A percentile compares a stretch with the other conserved stretches of the same genome.
phyloP scores from a whole-genome alignment of 2,888 invertebrate species.

The Tineola bisselliella region DNA sequence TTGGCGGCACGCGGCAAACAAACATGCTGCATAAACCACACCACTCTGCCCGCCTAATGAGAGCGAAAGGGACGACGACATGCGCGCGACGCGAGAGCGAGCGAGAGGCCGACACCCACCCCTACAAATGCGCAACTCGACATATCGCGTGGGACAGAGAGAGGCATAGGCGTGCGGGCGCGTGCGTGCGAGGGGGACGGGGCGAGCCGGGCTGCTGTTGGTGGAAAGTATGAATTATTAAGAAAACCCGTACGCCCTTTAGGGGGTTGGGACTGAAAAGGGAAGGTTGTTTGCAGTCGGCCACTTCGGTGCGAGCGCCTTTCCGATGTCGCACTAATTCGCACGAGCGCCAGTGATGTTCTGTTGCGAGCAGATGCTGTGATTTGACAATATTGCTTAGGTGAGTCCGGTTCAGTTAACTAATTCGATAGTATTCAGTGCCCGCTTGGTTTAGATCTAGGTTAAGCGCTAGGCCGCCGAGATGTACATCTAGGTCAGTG shows the following conservation, averaged over 20 bases:
- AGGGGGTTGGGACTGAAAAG: neutral
- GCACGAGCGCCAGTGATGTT: constrained; percentile 20
- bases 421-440: too few species aligned
- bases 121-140: constrained; percentile 43
- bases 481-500: too few species aligned
- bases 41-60: constrained; percentile 14
- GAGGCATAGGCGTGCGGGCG: constrained; percentile 17
- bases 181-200: constrained; percentile 23
- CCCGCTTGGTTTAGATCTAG: too few species aligned
- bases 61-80: constrained; percentile 22
- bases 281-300: neutral
- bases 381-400: constrained; percentile 18
- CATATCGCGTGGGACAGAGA: constrained; percentile 14
- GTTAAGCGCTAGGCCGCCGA: too few species aligned
- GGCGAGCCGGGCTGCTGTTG: constrained; percentile 32
- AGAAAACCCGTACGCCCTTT: constrained; percentile 18
- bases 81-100: neutral
- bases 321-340: constrained; percentile 54
- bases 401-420: too few species aligned
- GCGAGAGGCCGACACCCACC: constrained; percentile 11
- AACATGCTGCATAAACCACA: constrained; percentile 58
- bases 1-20: constrained; percentile 30
- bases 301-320: constrained; percentile 20
- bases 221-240: constrained; percentile 50
- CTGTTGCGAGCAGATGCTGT: constrained; percentile 33